A percentile compares a stretch with the other conserved stretches of the same genome.
Conservation (phyloP, 2,888 invertebrate species). For the Tenthredo livida region DNA sequence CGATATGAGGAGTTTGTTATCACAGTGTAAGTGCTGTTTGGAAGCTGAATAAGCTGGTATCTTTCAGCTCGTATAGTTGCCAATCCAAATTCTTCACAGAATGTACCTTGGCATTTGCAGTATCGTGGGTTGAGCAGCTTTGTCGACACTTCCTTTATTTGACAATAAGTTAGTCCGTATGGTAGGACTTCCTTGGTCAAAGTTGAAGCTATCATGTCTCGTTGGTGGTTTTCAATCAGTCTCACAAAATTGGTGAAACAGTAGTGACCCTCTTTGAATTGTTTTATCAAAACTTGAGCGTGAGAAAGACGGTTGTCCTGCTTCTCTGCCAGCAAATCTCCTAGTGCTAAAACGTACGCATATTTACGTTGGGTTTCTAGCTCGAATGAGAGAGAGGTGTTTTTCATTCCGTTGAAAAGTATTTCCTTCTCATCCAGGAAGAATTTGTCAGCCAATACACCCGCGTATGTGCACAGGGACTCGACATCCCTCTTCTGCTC, state of each 20-base stretch:
- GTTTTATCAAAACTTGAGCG: not conserved
- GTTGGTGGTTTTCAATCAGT: constrained; percentile 40
- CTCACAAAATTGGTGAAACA: constrained; percentile 25
- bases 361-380: constrained; percentile 13
- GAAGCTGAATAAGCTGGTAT: constrained; percentile 21
- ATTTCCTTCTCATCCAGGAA: constrained; percentile 12
- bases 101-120: constrained; percentile 47
- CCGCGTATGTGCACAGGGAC: constrained; percentile 34
- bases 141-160: constrained; percentile 24
- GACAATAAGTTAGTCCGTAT: constrained; percentile 14
- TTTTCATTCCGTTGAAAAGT: constrained; percentile 21
- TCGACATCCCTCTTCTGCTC: constrained; percentile 25
- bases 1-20: not conserved
- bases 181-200: not conserved
- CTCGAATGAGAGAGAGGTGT: not conserved
- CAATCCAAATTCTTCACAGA: constrained; percentile 41
- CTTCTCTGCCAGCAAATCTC: not conserved
- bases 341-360: constrained; percentile 24
- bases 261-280: constrained; percentile 35
- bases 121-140: constrained; percentile 35
- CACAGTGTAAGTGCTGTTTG: constrained; percentile 18
- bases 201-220: constrained; percentile 29
- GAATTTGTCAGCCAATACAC: constrained; percentile 17
- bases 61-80: constrained; percentile 29
- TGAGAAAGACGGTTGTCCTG: constrained; percentile 3